Evolutionary conservation across 2,113 vertebrate species (phyloP), one percentile per base, ranked within the genome.

Genomic region (Chionodraco myersi): DNA sequence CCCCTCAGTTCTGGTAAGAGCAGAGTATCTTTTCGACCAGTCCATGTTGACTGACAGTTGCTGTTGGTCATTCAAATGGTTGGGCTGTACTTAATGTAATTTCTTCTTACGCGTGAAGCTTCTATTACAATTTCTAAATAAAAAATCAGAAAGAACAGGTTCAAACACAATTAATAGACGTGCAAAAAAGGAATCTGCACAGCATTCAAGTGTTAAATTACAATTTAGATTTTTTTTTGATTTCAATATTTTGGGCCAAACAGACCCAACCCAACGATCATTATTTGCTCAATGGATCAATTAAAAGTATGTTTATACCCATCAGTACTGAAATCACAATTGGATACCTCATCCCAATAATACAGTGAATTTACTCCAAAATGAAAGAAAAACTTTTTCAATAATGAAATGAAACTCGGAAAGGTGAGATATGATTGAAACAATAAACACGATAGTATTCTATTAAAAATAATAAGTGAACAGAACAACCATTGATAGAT

Each of bases 1-100:
- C 87, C 93, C 14, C 89, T 88, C 72, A 95, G 93, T 75, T 93
- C 97, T 86, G 95, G 97, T 98, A 94, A 88, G 89, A 15, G 30
- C 57, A 18, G 3, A 36, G n/a, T 16, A 9, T 53, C 13, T 34
- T 45, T 68, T 86, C 12, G n/a, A 75, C 47, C 15, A 15, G 44
- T 70, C 64, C 21, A 13, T 52, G 66, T 63, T 44, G 18, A 47
- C 51, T 30, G 54, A 57, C 56, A 56, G 36, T 52, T 4, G 21
- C 10, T 23, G 49, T 15, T 49, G 41, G 45, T 30, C 48, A 49
- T 10, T 9, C 26, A 41, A 41, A 1, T 41, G 5, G 36, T 41
- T 41, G 36, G 36, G 36, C 36, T 41, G 36, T 41, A 41, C 36
- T 41, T 41, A 41, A 41, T 6, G 36, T 41, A 41, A 41, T 41